Conservation (phyloP, 1,140 invertebrate genomes). For the Rhagoletis pomonella region DNA sequence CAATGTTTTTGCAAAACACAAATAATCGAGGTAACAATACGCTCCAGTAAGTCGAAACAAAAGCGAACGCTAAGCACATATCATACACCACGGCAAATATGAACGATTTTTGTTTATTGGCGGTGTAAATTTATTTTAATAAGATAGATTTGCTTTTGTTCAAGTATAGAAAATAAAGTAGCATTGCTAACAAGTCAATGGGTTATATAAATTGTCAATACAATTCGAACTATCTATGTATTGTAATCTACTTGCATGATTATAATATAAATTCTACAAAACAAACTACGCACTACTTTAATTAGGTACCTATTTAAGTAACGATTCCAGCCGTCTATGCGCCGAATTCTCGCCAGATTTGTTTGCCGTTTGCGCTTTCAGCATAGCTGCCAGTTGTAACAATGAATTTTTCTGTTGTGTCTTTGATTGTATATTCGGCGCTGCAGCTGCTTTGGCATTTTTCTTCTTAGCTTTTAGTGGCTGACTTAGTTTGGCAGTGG, state of each 20-base stretch:
- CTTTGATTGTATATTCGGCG: background rate
- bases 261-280: background rate
- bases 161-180: too few relatives aligned
- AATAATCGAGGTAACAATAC: background rate
- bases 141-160: too few relatives aligned
- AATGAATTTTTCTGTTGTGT: slow-evolving; percentile 40
- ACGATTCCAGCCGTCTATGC: slow-evolving; percentile 8
- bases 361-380: background rate
- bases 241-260: too few relatives aligned
- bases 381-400: slow-evolving; percentile 23
- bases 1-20: too few relatives aligned
- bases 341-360: background rate
- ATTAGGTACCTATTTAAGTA: slow-evolving; percentile 37
- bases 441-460: background rate
- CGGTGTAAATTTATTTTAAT: too few relatives aligned
- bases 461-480: slow-evolving; percentile 27
- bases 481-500: background rate
- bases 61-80: background rate
- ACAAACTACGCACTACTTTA: background rate
- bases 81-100: background rate
- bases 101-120: too few relatives aligned
- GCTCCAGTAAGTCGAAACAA: background rate
- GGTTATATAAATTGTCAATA: too few relatives aligned
- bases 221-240: too few relatives aligned
- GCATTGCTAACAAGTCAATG: too few relatives aligned